Evolutionary conservation across 2,113 vertebrate species (phyloP).

Genomic region (Mixornis gularis): DNA sequence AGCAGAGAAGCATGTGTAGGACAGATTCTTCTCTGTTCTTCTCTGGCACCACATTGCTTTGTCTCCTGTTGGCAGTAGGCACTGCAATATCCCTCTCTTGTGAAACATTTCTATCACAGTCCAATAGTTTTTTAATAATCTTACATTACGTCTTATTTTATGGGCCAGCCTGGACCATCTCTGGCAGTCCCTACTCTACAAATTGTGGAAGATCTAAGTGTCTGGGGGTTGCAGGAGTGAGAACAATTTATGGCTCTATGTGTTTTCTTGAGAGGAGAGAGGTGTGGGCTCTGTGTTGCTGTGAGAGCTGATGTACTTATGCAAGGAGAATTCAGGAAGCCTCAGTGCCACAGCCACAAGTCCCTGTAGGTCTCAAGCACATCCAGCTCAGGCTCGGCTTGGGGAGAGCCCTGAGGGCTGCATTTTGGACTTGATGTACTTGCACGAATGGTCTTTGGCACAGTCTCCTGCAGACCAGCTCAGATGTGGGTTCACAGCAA

Average conservation of each 20-base stretch:
- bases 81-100: background rate
- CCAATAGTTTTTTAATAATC: background rate
- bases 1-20: background rate
- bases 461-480: background rate
- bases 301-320: background rate
- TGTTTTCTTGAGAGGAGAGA: background rate
- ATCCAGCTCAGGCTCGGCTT: background rate
- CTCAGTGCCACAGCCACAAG: background rate
- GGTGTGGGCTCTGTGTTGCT: background rate
- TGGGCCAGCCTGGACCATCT: background rate
- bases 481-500: background rate
- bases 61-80: background rate
- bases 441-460: accelerated
- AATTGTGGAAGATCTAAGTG: background rate
- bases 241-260: background rate
- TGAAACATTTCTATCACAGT: background rate
- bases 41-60: background rate
- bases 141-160: background rate
- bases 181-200: background rate
- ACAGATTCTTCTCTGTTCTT: background rate
- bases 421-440: background rate
- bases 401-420: background rate
- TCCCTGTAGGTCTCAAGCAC: background rate
- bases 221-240: background rate
- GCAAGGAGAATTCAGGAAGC: background rate